A percentile compares a stretch with the other conserved stretches of the same genome.
Conservation (phyloP, 2,888 invertebrate genomes). For the Chymomyza caudatula region DNA sequence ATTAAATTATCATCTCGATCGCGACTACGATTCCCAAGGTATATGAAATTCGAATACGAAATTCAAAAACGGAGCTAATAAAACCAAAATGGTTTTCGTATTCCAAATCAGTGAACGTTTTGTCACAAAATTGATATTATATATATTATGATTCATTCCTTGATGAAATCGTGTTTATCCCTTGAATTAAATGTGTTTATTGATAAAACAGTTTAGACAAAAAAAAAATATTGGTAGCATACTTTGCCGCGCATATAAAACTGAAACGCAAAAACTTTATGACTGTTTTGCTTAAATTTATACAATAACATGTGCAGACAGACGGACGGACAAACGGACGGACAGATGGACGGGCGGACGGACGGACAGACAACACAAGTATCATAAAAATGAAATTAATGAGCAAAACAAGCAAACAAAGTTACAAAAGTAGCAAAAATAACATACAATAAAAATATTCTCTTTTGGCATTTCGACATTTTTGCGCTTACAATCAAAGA, state of each 20-base stretch:
- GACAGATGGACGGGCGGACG: not conserved
- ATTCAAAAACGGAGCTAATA: too few relatives aligned
- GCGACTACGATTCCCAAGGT: too few relatives aligned
- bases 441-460: not conserved
- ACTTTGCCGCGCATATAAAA: slow-evolving; percentile 37
- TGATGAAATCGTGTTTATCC: too few relatives aligned
- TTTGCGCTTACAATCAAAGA: slow-evolving; percentile 34
- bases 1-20: too few relatives aligned
- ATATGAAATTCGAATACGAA: too few relatives aligned
- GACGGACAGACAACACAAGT: not conserved
- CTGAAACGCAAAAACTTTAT: slow-evolving; percentile 26
- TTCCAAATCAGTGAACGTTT: too few relatives aligned
- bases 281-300: slow-evolving; percentile 17
- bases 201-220: slow-evolving; percentile 37
- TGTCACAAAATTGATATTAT: too few relatives aligned
- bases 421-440: not conserved
- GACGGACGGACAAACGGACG: not conserved
- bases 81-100: too few relatives aligned
- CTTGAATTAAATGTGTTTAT: slow-evolving; percentile 37
- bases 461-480: not conserved
- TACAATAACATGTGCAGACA: not conserved
- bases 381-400: not conserved
- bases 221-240: slow-evolving; percentile 29
- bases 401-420: not conserved
- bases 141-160: too few relatives aligned